Evolutionary conservation across 2,888 invertebrate genomes (phyloP).

Genomic region (Sinopyrophorus schimmeli): DNA sequence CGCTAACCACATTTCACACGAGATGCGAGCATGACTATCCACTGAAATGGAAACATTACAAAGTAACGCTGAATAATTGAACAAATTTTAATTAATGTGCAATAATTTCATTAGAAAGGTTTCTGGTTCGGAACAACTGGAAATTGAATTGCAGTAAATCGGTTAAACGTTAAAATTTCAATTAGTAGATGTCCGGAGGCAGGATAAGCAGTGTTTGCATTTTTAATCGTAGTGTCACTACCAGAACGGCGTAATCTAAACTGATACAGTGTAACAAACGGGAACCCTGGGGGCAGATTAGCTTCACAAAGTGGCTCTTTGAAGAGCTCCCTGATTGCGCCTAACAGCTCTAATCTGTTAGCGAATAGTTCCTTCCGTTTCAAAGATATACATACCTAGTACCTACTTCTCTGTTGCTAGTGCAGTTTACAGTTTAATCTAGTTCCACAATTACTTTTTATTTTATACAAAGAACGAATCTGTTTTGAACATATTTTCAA

Average conservation of each 20-base stretch:
- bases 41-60: slow-evolving; percentile 36
- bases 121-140: slow-evolving; percentile 40
- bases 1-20: slow-evolving; percentile 17
- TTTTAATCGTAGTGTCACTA: slow-evolving; percentile 55
- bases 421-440: slow-evolving; percentile 17
- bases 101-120: slow-evolving; percentile 52
- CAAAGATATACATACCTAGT: slow-evolving; percentile 12
- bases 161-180: slow-evolving; percentile 48
- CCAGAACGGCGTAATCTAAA: slow-evolving; percentile 44
- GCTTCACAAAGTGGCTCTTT: slow-evolving; percentile 43
- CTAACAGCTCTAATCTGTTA: slow-evolving; percentile 37
- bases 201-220: slow-evolving; percentile 38
- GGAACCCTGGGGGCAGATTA: slow-evolving; percentile 39
- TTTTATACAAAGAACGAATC: too few relatives aligned
- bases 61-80: slow-evolving; percentile 46
- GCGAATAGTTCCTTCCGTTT: slow-evolving; percentile 31
- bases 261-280: slow-evolving; percentile 50
- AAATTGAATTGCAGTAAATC: slow-evolving; percentile 48
- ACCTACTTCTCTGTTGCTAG: too few relatives aligned
- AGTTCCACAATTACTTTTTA: slow-evolving; percentile 10
- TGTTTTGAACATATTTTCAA: too few relatives aligned
- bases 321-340: slow-evolving; percentile 36
- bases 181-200: slow-evolving; percentile 47
- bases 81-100: slow-evolving; percentile 55
- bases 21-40: slow-evolving; percentile 31